Evolutionary conservation across 2,888 invertebrate species (phyloP), one percentile per base, ranked within the genome.

Genomic region (Lobophora halterata): DNA sequence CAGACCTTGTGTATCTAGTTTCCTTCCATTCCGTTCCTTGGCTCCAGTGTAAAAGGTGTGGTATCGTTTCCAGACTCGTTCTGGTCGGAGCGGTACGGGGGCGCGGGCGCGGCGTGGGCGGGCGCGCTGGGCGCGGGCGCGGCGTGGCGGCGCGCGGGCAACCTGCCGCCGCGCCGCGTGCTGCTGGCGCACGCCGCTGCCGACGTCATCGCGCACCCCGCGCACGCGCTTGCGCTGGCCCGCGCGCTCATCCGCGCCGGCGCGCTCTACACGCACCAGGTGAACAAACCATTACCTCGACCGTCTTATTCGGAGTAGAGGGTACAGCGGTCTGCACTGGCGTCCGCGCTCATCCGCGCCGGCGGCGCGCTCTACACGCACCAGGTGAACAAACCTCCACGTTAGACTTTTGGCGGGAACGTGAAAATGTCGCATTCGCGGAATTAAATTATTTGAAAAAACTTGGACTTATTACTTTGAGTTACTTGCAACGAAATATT

Each of bases 61-160:
- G n/a, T 34, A 7, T 10, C 8, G 8, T 16, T 25, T 10, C 1
- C 56, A 85, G 85, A 77, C 25, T 95, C 97, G 3, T 95, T 93
- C 59, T 97, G 95, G 85, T 94, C 97, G 43, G 97, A 98, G 83
- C 90, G 96, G 19, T 96, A 95, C 79, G 91, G 96, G 89, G 96
- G 96, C 0, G 90, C 94, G 87, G 94, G 94, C 0, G 86, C 89
- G 90, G 52, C 91, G 92, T 20, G 95, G 94, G 81, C 88, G 92
- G 60, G 92, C 91, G 32, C 90, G 89, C 74, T 91, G 90, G 75
- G 93, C 91, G 93, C 92, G 43, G 90, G 93, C 14, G 96, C 96
- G 65, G 89, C 96, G 53, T 93, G 95, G 54, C 90, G 92, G 62
- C 90, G 93, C 68, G 95, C 95, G 1, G 92, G 91, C 28, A 94